Conservation (phyloP, 2,888 invertebrate species). For the Timandra comae region DNA sequence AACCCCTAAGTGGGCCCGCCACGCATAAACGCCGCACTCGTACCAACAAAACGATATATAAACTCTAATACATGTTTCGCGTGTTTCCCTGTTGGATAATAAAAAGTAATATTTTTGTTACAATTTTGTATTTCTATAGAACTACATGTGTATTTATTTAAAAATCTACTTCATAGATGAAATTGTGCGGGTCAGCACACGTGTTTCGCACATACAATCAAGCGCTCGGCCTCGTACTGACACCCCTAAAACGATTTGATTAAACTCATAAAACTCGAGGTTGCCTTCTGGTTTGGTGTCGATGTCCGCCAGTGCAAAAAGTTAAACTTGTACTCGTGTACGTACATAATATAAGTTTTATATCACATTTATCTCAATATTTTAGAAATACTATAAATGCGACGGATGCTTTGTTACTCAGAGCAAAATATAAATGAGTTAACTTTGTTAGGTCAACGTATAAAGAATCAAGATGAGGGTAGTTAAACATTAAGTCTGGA, state of each 20-base stretch:
- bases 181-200: conserved; percentile 50
- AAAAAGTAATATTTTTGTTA: conserved; percentile 43
- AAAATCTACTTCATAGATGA: conserved; percentile 28
- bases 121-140: conserved; percentile 32
- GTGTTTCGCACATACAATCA: conserved; percentile 59
- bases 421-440: too few species aligned
- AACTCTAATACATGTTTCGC: conserved; percentile 49
- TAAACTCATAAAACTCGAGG: conserved; percentile 68
- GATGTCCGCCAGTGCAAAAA: too few species aligned
- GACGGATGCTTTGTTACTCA: too few species aligned
- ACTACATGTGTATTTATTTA: conserved; percentile 25
- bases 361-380: too few species aligned
- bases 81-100: conserved; percentile 39
- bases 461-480: too few species aligned
- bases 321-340: too few species aligned
- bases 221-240: conserved; percentile 54
- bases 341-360: too few species aligned
- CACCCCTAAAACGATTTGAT: conserved; percentile 68
- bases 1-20: conserved; percentile 28
- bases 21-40: conserved; percentile 30
- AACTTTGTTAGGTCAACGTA: too few species aligned
- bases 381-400: too few species aligned
- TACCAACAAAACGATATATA: conserved; percentile 32
- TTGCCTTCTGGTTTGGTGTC: conserved; percentile 32
- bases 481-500: too few species aligned